Evolutionary conservation across 2,113 vertebrate species (phyloP), one percentile per base, ranked within the genome.

Genomic region (Pseudolaguvia tuberculata): DNA sequence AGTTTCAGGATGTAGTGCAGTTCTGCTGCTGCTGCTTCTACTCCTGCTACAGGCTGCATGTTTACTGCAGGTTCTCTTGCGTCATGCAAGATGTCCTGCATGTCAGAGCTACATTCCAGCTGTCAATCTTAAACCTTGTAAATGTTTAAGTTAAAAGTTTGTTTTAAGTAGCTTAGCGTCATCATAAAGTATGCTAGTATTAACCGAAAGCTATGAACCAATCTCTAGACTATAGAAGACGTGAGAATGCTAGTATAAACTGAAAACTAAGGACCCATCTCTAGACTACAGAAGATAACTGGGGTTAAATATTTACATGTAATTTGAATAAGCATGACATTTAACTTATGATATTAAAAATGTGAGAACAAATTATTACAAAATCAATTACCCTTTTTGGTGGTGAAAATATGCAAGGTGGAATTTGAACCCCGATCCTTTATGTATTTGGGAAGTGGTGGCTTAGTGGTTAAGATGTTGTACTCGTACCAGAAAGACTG

Each of bases 81-180:
- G 7, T 29, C 23, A 62, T 21, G 10, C 53, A 61, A 29, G 29
- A 50, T 3, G 18, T 45, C 23, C 25, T 51, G 31, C 47, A 45
- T 55, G 47, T 62, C 56, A 47, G 73, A 27, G 18, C 39, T 47
- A 56, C 48, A 45, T 69, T 78, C 62, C 55, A 45, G 27, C 31
- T 58, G 62, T 45, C 53, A 21, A 69, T 61, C 4, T 61, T 25
- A 39, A n/a, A 35, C 35, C 52, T 42, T n/a, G 3, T 11, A 17
- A 42, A 61, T 27, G 25, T 65, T 52, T 17, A 11, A 35, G 3
- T 35, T n/a, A n/a, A 15, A 1, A 6, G 18, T 21, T 56, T 35
- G 31, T 3, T 66, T 55, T 20, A 7, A 53, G 18, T 35, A 25
- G 71, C 57, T 17, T 56, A 65, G 21, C 11, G 29, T 67, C 11